phyloP scores from a whole-genome alignment of 2,113 vertebrate genomes.

The Apistogramma diplotaenia region DNA sequence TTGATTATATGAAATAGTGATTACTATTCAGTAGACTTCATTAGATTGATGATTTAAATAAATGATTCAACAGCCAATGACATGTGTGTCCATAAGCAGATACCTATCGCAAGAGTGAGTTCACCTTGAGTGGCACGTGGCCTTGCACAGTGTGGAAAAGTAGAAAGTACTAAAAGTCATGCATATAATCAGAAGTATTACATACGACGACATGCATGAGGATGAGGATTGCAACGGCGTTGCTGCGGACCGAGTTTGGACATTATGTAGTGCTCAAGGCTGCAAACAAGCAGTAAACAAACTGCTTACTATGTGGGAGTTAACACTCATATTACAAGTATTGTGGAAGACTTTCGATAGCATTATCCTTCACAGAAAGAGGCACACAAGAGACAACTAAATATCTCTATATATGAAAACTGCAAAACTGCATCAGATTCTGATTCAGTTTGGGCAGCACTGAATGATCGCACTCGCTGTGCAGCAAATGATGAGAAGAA shows the following conservation, averaged over 20 bases:
- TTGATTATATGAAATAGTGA: constrained; percentile 9
- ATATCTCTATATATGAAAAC: neutral
- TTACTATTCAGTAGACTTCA: neutral
- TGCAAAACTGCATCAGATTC: neutral
- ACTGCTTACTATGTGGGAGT: neutral
- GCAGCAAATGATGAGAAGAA: neutral
- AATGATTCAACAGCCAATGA: neutral
- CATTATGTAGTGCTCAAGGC: neutral
- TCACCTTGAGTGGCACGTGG: neutral
- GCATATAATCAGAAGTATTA: neutral
- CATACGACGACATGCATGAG: neutral
- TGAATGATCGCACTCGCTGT: too few relatives aligned
- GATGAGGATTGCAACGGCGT: neutral
- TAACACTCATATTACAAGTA: neutral
- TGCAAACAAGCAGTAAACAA: neutral
- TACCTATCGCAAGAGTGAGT: neutral
- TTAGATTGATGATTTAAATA: neutral
- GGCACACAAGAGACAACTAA: too few relatives aligned
- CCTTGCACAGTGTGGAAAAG: neutral
- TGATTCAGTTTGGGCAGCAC: too few relatives aligned
- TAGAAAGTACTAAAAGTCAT: neutral
- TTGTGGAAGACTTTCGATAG: neutral
- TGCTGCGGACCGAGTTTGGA: neutral
- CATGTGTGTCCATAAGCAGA: neutral
- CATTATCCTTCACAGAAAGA: neutral